phyloP scores from a whole-genome alignment of 2,797 vertebrate genomes.

The Anguilla obscura region DNA sequence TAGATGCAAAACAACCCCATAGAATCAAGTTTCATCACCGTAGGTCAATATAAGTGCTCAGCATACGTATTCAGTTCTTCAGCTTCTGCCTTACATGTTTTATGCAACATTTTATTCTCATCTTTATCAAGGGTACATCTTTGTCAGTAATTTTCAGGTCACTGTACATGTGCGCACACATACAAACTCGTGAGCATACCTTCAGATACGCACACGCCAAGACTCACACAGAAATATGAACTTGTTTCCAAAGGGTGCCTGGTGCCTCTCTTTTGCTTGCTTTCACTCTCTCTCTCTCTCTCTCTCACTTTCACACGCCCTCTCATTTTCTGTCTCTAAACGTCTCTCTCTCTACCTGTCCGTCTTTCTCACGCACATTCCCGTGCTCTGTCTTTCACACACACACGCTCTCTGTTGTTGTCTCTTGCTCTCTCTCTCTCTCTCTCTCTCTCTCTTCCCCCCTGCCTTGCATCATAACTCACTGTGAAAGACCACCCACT shows the following conservation, averaged over 20 bases:
- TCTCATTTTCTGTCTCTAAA: neutral
- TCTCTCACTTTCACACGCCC: neutral
- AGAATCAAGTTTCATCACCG: no score
- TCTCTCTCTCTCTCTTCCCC: constrained; percentile 13
- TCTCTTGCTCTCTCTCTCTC: constrained; percentile 28
- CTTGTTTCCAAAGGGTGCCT: constrained; percentile 54
- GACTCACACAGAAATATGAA: constrained; percentile 52
- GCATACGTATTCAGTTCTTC: no score
- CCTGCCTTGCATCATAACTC: neutral
- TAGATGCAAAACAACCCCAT: no score
- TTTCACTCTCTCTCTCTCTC: neutral
- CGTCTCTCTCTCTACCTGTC: neutral
- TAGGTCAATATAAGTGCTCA: no score
- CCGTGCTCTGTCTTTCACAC: constrained; percentile 27
- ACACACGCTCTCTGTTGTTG: constrained; percentile 33
- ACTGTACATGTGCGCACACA: neutral
- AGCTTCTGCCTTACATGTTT: no score
- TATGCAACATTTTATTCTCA: no score
- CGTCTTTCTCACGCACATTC: no score
- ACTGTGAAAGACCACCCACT: neutral
- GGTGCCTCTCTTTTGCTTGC: neutral
- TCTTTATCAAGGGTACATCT: no score
- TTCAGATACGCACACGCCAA: constrained; percentile 63
- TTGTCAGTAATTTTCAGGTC: no score
- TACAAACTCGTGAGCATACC: constrained; percentile 64